Evolutionary conservation across 2,113 vertebrate genomes (phyloP).

Genomic region (Lamprotornis superbus): DNA sequence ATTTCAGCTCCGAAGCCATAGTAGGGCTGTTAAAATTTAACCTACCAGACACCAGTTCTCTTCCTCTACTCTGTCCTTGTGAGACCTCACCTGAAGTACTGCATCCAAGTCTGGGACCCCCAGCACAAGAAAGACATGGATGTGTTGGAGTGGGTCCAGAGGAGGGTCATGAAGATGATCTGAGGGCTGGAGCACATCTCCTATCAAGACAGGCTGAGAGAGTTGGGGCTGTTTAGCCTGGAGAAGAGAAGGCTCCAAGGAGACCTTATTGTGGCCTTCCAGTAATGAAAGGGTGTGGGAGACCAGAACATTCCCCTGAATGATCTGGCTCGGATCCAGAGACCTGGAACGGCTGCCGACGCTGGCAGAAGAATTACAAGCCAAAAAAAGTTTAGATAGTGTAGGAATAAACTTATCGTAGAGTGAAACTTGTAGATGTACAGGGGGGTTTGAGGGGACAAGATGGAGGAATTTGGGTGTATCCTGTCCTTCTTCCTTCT

Average conservation of each 20-base stretch:
- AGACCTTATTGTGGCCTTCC: neutral
- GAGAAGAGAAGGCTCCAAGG: neutral
- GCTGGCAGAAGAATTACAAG: no score
- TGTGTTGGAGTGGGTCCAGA: neutral
- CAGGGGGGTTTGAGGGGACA: no score
- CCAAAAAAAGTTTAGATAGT: no score
- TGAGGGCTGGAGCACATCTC: neutral
- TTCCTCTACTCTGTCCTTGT: neutral
- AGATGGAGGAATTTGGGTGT: no score
- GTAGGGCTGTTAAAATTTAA: neutral
- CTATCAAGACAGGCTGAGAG: neutral
- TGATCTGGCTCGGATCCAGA: no score
- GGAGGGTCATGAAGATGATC: neutral
- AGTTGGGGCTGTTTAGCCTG: neutral
- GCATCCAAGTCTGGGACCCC: neutral
- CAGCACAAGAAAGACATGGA: neutral
- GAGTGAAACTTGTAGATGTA: no score
- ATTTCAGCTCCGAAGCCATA: neutral
- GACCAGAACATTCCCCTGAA: no score
- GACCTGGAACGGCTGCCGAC: no score
- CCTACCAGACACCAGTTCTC: neutral
- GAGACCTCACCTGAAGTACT: neutral
- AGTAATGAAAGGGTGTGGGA: neutral
- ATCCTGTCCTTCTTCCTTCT: no score
- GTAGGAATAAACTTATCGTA: no score